Evolutionary conservation across 2,888 invertebrate genomes (phyloP), one percentile per base, ranked within the genome.

Genomic region (Drosophila leonis): DNA sequence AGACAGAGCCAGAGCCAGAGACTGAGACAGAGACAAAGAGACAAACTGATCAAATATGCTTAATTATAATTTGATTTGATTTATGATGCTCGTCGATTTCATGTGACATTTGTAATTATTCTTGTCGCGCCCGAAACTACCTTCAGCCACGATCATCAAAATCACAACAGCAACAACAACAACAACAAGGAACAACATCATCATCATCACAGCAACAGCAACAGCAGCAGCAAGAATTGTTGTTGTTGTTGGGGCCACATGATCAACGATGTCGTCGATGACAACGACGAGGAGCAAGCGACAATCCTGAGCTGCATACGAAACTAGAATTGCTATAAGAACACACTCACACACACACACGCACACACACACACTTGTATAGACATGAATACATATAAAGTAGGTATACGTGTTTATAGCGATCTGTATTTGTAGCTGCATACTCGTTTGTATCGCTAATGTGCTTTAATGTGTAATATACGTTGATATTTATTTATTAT

Each of bases 101-200:
- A 82, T 89, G 82, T 92, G 92, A 92, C 92, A 91, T 88, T 90
- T 87, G 92, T 90, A 92, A 92, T 92, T 92, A 92, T 91, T 92
- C 91, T 92, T 91, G 86, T 90, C 90, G 90, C 89, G 87, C 90
- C 90, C 87, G 78, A 80, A 87, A 86, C 86, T 75, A 62, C 77
- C 54, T 54, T 54, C 65, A 67, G 72, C 68, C 72, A 72, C 78
- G 84, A 84, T 90, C 84, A 78, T 72, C 84, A 68, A 69, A 79
- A 85, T 69, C 86, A 84, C 71, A 75, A 69, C 69, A 70, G 18
- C 37, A 35, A 13, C 41, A 61, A 12, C 57, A 35, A 57, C 52
- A 61, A 63, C 55, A 63, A 44, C 64, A 61, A 65, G 18, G 31
- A 62, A 52, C 71, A 81, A 65, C 87, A 83, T 65, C 78, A 82